These are phyloP conservation scores for Drosophila parvula DNA, from an alignment of 1,140 invertebrate species.

Conservation along the genomic window DNA sequence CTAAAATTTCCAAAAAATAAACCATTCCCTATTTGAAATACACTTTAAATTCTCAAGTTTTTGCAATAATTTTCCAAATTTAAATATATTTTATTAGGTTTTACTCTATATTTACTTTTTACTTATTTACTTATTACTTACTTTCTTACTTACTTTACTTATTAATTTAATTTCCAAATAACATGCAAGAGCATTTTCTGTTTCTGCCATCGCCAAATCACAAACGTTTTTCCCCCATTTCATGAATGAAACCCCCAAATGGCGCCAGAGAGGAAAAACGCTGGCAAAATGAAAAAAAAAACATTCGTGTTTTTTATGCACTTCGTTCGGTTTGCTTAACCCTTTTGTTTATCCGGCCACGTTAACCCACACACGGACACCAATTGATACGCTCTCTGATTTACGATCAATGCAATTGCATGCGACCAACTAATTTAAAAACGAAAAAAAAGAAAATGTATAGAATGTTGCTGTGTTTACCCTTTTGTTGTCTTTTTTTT, in stretches of 20 bases:
- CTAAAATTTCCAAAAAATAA: no score
- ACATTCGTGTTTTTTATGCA: slow-evolving; percentile 16
- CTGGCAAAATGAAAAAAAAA: background rate
- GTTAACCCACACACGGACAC: slow-evolving; percentile 31
- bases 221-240: slow-evolving; percentile 2
- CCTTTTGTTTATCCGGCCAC: slow-evolving; percentile 20
- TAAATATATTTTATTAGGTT: no score
- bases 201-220: no score
- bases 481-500: slow-evolving; percentile 6
- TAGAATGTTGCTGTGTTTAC: slow-evolving; percentile 29
- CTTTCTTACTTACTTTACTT: background rate
- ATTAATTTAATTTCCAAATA: no score
- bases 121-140: background rate
- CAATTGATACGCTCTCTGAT: slow-evolving; percentile 58
- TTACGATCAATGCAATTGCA: slow-evolving; percentile 55
- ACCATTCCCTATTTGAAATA: no score
- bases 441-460: slow-evolving; percentile 8
- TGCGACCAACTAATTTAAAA: slow-evolving; percentile 57
- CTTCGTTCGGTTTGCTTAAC: slow-evolving; percentile 29
- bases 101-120: no score
- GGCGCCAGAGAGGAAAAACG: slow-evolving; percentile 17
- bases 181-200: background rate
- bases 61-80: no score
- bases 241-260: slow-evolving; percentile 39
- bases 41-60: no score